phyloP scores from a whole-genome alignment of 2,888 invertebrate species.

The Apotomis betuletana region DNA sequence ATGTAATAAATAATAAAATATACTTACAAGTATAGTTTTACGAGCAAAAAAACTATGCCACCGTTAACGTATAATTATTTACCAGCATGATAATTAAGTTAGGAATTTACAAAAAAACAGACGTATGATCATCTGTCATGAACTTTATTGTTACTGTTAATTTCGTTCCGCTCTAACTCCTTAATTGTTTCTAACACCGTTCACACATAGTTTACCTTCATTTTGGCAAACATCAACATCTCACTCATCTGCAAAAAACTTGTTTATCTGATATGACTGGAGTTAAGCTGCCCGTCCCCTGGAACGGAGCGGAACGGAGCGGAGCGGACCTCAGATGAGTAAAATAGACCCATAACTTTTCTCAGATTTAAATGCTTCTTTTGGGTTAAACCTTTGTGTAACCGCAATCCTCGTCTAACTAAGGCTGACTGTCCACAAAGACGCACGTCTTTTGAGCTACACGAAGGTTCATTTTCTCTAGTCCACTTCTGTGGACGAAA shows the following conservation, averaged over 20 bases:
- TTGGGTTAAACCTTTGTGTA: no score
- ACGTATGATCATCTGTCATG: slow-evolving; percentile 20
- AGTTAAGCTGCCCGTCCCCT: no score
- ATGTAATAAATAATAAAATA: background rate
- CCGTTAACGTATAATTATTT: slow-evolving; percentile 17
- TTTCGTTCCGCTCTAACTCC: slow-evolving; percentile 12
- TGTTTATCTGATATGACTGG: no score
- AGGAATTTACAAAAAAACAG: slow-evolving; percentile 10
- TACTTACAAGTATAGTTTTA: background rate
- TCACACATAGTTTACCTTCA: slow-evolving; percentile 16
- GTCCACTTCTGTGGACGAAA: no score
- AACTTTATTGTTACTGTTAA: slow-evolving; percentile 27
- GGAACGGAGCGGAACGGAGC: no score
- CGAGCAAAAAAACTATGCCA: background rate
- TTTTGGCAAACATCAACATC: background rate
- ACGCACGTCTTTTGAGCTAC: no score
- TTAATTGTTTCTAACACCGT: slow-evolving; percentile 1
- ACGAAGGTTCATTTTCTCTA: no score
- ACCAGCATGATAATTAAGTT: slow-evolving; percentile 23
- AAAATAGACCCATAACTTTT: no score
- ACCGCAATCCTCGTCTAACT: no score
- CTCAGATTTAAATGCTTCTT: no score
- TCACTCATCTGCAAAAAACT: background rate
- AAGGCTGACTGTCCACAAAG: no score
- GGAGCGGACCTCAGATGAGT: no score